Evolutionary conservation across 2,888 invertebrate genomes (phyloP).

Genomic region (Pachliopta kotzebuea): DNA sequence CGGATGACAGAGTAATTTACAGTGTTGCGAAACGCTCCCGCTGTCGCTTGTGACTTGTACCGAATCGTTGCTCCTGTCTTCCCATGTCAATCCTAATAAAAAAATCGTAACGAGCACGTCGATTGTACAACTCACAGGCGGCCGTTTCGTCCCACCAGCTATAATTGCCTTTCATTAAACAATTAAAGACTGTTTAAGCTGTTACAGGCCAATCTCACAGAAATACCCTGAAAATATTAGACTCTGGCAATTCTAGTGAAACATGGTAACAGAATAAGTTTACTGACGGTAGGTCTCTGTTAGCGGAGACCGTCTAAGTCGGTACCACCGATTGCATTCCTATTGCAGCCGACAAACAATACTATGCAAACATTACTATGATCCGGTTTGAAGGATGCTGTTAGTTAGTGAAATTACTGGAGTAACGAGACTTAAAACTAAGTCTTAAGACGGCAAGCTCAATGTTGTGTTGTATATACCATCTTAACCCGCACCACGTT

Average conservation of each 20-base stretch:
- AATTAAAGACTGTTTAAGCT: conserved; percentile 59
- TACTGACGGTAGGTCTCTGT: no score
- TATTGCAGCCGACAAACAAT: no score
- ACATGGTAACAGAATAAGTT: no score
- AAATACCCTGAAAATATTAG: conserved; percentile 29
- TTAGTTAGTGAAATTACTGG: no score
- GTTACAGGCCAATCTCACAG: conserved; percentile 31
- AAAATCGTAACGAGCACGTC: conserved; percentile 54
- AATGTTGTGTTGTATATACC: no score
- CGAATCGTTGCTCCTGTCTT: conserved; percentile 41
- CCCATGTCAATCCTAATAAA: conserved; percentile 75
- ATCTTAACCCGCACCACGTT: no score
- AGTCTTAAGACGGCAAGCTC: no score
- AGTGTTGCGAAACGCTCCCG: conserved; percentile 25
- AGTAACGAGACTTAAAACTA: no score
- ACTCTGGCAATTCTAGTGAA: not conserved
- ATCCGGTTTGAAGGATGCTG: no score
- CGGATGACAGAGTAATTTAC: not conserved
- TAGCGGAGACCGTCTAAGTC: no score
- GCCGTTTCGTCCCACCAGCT: conserved; percentile 48
- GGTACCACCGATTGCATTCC: no score
- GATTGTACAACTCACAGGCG: conserved; percentile 58
- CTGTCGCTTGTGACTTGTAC: conserved; percentile 33
- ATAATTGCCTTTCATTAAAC: conserved; percentile 72
- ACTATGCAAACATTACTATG: no score